These are phyloP conservation scores for Stomatorhinus walkeri DNA, from an alignment of 2,797 vertebrate species.

Conservation along the genomic window DNA sequence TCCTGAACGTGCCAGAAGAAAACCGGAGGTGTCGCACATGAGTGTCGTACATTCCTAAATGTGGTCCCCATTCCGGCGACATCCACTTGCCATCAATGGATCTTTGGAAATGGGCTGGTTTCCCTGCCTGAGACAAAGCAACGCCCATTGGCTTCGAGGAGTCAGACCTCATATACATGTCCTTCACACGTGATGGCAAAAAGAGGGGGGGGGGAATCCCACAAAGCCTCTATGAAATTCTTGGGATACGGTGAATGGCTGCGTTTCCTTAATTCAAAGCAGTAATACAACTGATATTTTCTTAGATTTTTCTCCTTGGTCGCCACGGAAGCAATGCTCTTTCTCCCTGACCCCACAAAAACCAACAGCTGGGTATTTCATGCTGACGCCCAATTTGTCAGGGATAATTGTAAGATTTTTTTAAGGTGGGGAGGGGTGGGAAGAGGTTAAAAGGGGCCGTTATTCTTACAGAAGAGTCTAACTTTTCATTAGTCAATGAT, in stretches of 20 bases:
- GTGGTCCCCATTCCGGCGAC: not conserved
- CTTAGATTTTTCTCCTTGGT: constrained; percentile 29
- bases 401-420: not conserved
- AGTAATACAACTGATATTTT: constrained; percentile 28
- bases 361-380: constrained; percentile 26
- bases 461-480: not conserved
- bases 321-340: constrained; percentile 23
- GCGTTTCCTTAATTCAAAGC: constrained; percentile 29
- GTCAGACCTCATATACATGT: not conserved
- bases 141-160: not conserved
- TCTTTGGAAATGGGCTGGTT: not conserved
- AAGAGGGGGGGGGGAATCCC: not conserved
- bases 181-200: not conserved
- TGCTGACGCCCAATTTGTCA: constrained; percentile 36
- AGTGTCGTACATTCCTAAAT: not conserved
- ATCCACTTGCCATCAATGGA: not conserved
- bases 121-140: not conserved
- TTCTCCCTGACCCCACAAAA: constrained; percentile 30
- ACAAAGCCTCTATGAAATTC: not conserved
- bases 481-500: not conserved
- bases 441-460: not conserved
- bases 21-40: not conserved
- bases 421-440: not conserved
- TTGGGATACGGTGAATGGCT: not conserved
- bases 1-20: not conserved